Evolutionary conservation across 1,140 invertebrate species (phyloP).

Genomic region (Orchestia grillus): DNA sequence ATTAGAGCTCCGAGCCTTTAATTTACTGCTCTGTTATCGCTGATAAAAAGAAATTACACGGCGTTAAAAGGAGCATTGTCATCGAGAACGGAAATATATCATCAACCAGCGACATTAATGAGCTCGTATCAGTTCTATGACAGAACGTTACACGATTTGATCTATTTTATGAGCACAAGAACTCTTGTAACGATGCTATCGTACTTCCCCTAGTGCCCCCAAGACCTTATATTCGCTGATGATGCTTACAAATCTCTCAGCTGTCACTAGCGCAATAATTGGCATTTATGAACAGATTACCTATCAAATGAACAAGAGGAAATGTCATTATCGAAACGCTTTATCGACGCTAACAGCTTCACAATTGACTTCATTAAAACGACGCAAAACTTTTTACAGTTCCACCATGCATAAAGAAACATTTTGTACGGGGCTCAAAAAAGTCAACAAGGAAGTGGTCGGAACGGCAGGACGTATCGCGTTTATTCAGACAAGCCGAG

Average conservation of each 20-base stretch:
- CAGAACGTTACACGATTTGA: conserved; percentile 19
- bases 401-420: background rate
- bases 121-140: conserved; percentile 28
- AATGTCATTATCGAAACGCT: conserved; percentile 23
- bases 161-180: conserved; percentile 28
- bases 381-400: background rate
- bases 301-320: conserved; percentile 49
- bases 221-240: conserved; percentile 26
- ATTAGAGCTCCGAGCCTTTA: background rate
- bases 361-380: conserved; percentile 38
- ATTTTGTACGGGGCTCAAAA: background rate
- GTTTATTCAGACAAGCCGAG: background rate
- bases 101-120: conserved; percentile 7
- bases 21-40: background rate
- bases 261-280: conserved; percentile 48
- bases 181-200: conserved; percentile 52
- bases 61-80: conserved; percentile 19
- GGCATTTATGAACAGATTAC: conserved; percentile 43
- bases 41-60: background rate
- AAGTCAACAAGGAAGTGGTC: background rate
- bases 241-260: conserved; percentile 28
- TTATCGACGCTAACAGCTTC: conserved; percentile 17
- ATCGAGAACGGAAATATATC: background rate
- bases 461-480: too few species aligned
- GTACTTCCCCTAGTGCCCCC: background rate